Conservation (phyloP, 1,140 invertebrate genomes). For the Pachyrhynchus sulphureomaculatus region DNA sequence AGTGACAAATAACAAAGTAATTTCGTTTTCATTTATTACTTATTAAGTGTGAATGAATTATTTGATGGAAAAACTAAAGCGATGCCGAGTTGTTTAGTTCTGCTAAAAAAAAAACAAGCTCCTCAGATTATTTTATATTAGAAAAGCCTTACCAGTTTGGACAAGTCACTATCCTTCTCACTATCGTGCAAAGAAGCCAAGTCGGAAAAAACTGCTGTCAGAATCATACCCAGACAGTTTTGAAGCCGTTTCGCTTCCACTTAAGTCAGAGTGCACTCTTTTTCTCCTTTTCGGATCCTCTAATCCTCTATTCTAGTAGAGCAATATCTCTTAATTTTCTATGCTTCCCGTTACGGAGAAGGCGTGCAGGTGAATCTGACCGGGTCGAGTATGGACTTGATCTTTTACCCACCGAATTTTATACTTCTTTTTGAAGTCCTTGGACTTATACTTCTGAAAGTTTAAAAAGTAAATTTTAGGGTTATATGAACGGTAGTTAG, state of each 20-base stretch:
- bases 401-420: constrained; percentile 48
- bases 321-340: constrained; percentile 55
- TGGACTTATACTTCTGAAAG: constrained; percentile 31
- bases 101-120: no score
- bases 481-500: not conserved
- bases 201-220: constrained; percentile 63
- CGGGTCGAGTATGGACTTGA: constrained; percentile 58
- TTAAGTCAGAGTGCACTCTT: constrained; percentile 59
- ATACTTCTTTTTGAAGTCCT: constrained; percentile 34
- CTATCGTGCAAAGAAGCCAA: constrained; percentile 48
- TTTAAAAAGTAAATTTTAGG: not conserved
- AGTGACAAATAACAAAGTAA: no score
- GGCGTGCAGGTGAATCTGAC: constrained; percentile 56
- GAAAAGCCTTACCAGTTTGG: constrained; percentile 24
- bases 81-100: no score
- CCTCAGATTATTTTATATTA: no score
- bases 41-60: no score
- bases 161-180: constrained; percentile 51
- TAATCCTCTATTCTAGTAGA: constrained; percentile 55
- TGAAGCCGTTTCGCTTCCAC: constrained; percentile 55
- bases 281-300: constrained; percentile 57
- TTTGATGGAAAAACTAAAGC: no score
- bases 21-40: no score
- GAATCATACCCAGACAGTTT: constrained; percentile 62
- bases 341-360: constrained; percentile 66